Base-by-base conservation (phyloP, 37 sponge, comb jelly and placozoan species). In the Geodia barretti region DNA sequence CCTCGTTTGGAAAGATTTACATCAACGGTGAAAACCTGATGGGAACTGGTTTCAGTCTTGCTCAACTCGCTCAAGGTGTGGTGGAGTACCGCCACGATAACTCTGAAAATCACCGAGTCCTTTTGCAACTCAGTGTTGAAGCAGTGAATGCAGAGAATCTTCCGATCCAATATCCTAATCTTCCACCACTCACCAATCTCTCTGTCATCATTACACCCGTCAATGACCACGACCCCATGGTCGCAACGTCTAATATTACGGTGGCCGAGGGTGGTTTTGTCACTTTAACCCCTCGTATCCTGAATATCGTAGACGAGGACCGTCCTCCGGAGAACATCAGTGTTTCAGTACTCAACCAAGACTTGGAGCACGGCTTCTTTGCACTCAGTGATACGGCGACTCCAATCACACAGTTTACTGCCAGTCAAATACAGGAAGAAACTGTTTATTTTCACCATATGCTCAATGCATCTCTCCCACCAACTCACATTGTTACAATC, bases 181-280 rank as follows among this genome's bases (percentile, higher is more conserved):
- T 30, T 30, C 67, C 75, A 26, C 3, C 34, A 1, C 32, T 29
- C 0, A 41, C 40, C 17, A 59, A 58, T 0, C 38, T 79, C 1
- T 39, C 31, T 31, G 60, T 89, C 29, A 1, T 39, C 62, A 61
- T 89, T 24, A 41, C 59, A 35, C 84, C 89, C 35, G 79, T 79
- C 2, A 79, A 89, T 36, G 62, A 89, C 43, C 59, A 89, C 35
- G 11, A 19, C 4, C 84, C 89, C 25, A 59, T 42, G 32, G 29
- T 84, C 35, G 36, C 8, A 5, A 54, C 28, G 20, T 33, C 76
- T 25, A 41, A 39, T 20, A 79, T 89, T 24, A 38, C 26, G 0
- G 75, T 74, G 1, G 26, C 65, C n/a, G 89, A 89, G 36, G 89
- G 89, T 1, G 39, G 69, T 3, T 89, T 36, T 30, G 60, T 83